These are phyloP conservation scores for Orchesellides sinensis DNA, from an alignment of 2,888 invertebrate genomes.

Conservation along the genomic window DNA sequence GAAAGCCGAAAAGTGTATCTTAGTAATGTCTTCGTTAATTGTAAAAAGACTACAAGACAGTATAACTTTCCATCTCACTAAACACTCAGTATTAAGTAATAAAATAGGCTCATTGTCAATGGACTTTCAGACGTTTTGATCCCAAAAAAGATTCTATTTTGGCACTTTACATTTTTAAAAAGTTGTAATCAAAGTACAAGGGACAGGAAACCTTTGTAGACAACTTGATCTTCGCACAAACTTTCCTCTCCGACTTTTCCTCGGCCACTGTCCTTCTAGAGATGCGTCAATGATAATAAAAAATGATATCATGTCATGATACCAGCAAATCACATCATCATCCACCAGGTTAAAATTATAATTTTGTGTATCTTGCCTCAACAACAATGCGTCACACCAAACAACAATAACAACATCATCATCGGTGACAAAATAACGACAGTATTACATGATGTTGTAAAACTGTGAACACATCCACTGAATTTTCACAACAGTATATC, in stretches of 20 bases:
- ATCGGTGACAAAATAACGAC: not conserved
- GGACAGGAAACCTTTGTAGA: too few species aligned
- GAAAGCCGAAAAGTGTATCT: too few species aligned
- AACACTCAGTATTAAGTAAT: not conserved
- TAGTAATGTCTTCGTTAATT: too few species aligned
- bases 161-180: too few species aligned
- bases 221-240: not conserved
- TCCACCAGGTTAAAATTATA: conserved; percentile 29
- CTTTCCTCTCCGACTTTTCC: conserved; percentile 9
- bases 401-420: conserved; percentile 12
- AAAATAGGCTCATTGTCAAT: not conserved
- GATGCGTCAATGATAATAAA: conserved; percentile 10
- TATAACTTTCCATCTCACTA: too few species aligned
- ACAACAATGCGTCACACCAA: not conserved
- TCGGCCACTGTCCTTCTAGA: conserved; percentile 26
- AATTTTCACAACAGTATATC: conserved; percentile 35
- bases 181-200: too few species aligned
- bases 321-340: not conserved
- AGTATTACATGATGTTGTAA: not conserved
- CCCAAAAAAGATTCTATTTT: too few species aligned
- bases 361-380: conserved; percentile 7
- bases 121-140: too few species aligned
- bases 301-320: conserved; percentile 3
- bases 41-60: too few species aligned
- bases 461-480: not conserved